Evolutionary conservation across 2,113 vertebrate genomes (phyloP), one percentile per base, ranked within the genome.

Genomic region (Myotis brandtii): DNA sequence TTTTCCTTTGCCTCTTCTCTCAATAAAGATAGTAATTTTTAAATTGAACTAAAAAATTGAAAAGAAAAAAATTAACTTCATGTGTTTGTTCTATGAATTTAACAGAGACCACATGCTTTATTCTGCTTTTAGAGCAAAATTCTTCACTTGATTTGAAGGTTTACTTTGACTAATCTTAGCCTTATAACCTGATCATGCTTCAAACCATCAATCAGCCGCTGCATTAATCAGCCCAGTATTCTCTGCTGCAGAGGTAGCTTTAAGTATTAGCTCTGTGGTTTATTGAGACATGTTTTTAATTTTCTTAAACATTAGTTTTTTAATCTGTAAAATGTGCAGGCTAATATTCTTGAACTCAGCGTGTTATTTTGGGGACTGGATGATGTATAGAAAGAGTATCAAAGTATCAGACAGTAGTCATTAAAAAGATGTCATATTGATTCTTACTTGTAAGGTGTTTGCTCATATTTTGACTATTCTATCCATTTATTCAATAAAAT

Each of bases 141-240:
- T 23, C 5, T 48, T 64, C 6, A 83, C 32, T 43, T 62, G 10
- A 11, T n/a, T 27, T 59, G 14, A 52, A 75, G 3, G 0, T 27
- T 52, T 12, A 17, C 4, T 77, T 2, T 12, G 27, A 1, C 32
- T 40, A 34, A 18, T 16, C 27, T 70, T 81, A 14, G 20, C 40
- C 27, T 37, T 27, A 9, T 81, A 3, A 46, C 3, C 1, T 5
- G 10, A 0, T 13, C 6, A 43, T 56, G 18, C 17, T 62, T 86
- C 3, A 12, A 18, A 11, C 11, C 8, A 9, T 12, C 18, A 14
- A 11, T 25, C 8, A 16, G 9, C 11, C 2, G 2, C 5, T 21
- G 32, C 46, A 87, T 69, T 67, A 18, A 9, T 23, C 4, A 88
- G 25, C 2, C 4, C n/a, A 14, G 1, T 30, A 0, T 7, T 23